A percentile compares a stretch with the other conserved stretches of the same genome.
Evolutionary conservation across 2,888 invertebrate genomes (phyloP).

Genomic region (Marronus borbonicus): DNA sequence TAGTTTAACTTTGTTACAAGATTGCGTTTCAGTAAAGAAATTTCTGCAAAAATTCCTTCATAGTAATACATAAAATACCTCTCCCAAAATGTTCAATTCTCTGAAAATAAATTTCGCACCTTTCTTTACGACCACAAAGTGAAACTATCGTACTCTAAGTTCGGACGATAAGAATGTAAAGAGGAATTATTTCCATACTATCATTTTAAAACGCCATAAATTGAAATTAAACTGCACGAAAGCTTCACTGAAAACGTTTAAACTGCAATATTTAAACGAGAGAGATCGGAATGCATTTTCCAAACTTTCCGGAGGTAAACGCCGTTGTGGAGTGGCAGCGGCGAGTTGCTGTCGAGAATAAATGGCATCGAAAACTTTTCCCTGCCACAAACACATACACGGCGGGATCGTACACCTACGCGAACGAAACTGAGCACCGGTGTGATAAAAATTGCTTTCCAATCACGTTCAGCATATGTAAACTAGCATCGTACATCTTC

Average conservation of each 20-base stretch:
- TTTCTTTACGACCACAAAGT: no score
- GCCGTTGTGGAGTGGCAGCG: constrained; percentile 4
- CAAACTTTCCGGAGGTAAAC: constrained; percentile 36
- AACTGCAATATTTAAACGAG: constrained; percentile 42
- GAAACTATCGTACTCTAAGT: no score
- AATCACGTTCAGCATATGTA: constrained; percentile 69
- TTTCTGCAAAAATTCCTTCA: no score
- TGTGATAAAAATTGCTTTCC: constrained; percentile 64
- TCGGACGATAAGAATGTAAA: background rate
- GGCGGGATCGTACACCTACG: constrained; percentile 45
- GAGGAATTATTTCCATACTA: constrained; percentile 3
- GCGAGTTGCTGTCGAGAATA: constrained; percentile 38
- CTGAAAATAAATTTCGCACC: no score
- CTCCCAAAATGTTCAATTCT: no score
- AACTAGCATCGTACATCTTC: constrained; percentile 66
- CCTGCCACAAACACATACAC: constrained; percentile 18
- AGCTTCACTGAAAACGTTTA: constrained; percentile 24
- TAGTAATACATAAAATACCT: no score
- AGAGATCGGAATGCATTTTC: constrained; percentile 38
- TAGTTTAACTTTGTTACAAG: no score
- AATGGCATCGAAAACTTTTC: constrained; percentile 47
- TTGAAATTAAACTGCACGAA: constrained; percentile 7
- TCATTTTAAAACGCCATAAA: constrained; percentile 34
- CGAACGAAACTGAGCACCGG: constrained; percentile 13
- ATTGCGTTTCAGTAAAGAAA: no score